Evolutionary conservation across 2,113 vertebrate species (phyloP).

Genomic region (Brachyistius frenatus): DNA sequence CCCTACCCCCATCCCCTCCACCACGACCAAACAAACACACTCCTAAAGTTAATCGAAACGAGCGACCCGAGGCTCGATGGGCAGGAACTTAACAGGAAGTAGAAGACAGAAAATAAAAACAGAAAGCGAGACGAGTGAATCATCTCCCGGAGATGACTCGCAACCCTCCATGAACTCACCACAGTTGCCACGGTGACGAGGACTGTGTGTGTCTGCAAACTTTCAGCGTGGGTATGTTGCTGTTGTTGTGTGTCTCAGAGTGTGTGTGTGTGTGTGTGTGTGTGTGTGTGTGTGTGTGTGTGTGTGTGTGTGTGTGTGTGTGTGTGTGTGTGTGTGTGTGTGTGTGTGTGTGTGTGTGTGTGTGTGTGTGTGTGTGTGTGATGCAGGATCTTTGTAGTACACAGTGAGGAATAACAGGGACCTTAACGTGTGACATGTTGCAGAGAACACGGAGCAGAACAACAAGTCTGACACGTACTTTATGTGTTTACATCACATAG

Average conservation of each 20-base stretch:
- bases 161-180: neutral
- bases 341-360: neutral
- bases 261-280: neutral
- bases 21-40: neutral
- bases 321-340: neutral
- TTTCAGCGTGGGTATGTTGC: too few species aligned
- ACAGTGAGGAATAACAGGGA: too few species aligned
- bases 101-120: neutral
- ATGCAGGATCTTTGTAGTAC: neutral
- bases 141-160: slow-evolving; percentile 12
- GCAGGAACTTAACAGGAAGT: too few species aligned
- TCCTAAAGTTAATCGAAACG: slow-evolving; percentile 16
- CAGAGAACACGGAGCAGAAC: too few species aligned
- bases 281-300: neutral
- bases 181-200: slow-evolving; percentile 45
- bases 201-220: slow-evolving; percentile 1
- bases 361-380: neutral
- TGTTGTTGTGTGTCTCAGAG: too few species aligned
- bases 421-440: too few species aligned
- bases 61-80: neutral
- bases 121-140: slow-evolving; percentile 10
- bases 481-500: too few species aligned
- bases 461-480: too few species aligned
- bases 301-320: neutral
- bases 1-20: too few species aligned